Base-by-base conservation (phyloP, 1,140 invertebrate genomes). In the Popillia japonica region DNA sequence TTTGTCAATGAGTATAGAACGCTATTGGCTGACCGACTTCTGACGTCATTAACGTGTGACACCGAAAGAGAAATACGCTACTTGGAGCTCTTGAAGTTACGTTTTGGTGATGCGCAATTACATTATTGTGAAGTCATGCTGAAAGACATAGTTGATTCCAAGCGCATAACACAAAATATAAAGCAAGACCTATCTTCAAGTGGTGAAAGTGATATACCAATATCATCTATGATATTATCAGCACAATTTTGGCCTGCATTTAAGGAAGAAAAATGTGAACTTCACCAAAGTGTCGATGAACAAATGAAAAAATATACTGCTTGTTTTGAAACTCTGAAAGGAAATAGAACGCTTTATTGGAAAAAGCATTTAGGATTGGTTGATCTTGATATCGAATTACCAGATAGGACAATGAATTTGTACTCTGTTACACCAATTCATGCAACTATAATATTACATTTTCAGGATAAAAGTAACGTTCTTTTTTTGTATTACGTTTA, bases 121-220 rank as follows among this genome's bases (percentile, higher is more conserved):
- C 96, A 99, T 88, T 96, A 95, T 81, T 99, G 98, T 89, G 98
- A 99, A 90, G 98, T 99, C 0, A 99, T 99, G 98, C 87, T 99
- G 34, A 98, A 98, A 86, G 98, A 99, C 87, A 94, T 99, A 14
- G 93, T 93, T 9, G 96, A 98, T 85, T 95, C 94, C 0, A 94
- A 94, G 80, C 89, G 93, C 81, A 96, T 99, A 59, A 98, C 98
- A 87, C 90, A 92, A n/a, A 91, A 95, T 80, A 95, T 98, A 68
- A 93, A 95, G 81, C 92, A 93, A 40, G 92, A 94, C 83, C 86
- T 89, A 0, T 90, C 87, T 84, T 93, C 90, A 82, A 89, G 87
- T 75, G 61, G 61, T 68, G 85, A 88, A 22, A 86, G 88, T n/a
- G 89, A 92, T 55, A 92, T 97, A 83, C 90, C 91, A 34, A 90